Evolutionary conservation across 2,888 invertebrate genomes (phyloP), one percentile per base, ranked within the genome.

Genomic region (Coleophora deauratella): DNA sequence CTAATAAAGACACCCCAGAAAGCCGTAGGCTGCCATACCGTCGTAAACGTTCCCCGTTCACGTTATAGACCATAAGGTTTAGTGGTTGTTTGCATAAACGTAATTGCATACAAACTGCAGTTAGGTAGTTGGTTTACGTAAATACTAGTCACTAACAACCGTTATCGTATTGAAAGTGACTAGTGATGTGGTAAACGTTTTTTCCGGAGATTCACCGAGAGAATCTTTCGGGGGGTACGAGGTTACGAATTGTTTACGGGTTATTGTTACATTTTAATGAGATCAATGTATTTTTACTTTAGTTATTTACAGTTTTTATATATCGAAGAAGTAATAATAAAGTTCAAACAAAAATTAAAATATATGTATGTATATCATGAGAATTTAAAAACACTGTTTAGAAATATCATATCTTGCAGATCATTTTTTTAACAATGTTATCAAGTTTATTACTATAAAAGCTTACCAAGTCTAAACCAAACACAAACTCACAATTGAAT

Each of bases 1-100:
- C 21, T 21, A 4, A 21, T 21, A 21, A 21, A 21, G 21, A 21
- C 21, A 38, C 35, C 35, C 41, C 30, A 41, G 42, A 42, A 51
- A 54, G 50, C 43, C 54, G 52, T 57, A 62, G 59, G 55, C 58
- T 38, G 45, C 21, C 6, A 6, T 9, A 35, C n/a, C n/a, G 38
- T 50, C 57, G 57, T 65, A 61, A 65, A 51, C 46, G 51, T 46
- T 38, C 43, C 47, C 21, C 51, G 51, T 52, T 51, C 43, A 59
- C 49, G 57, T 61, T 54, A 63, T 53, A 42, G 57, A 43, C 62
- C 52, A 59, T 67, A 62, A 60, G 49, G 51, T 66, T 66, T 64
- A 62, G 54, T 60, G 57, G 54, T 59, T 54, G 61, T 64, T 65
- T 60, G 61, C 62, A 64, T 65, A 55, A 55, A 44, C 41, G 43